Base-by-base conservation (phyloP, 1,140 invertebrate genomes). In the Magallana ariakensis region DNA sequence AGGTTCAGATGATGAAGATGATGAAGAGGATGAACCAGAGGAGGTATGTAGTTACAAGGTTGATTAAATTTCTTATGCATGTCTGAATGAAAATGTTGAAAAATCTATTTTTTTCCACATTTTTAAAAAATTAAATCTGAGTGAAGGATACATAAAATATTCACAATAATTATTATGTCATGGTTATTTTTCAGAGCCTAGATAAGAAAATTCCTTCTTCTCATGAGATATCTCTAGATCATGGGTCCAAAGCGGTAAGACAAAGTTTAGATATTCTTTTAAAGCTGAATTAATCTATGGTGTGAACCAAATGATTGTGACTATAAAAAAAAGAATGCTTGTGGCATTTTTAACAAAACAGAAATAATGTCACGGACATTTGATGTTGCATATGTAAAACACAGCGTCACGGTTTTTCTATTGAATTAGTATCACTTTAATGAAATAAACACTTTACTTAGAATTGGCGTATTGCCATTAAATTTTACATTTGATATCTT, bases 201-300 rank as follows among this genome's bases (percentile, higher is more conserved):
- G 92, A 93, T 60, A 95, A 96, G 54, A 96, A 95, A 89, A 97
- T 99, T 91, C 98, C 98, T 1, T 96, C 96, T 83, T 96, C 95
- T 62, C 96, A 97, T 93, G 97, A 98, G 95, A 96, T 98, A 6
- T 95, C 96, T 89, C 96, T 99, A 95, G 96, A 95, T 66, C 98
- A 99, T 95, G 98, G 98, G 0, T 96, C 92, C 0, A 98, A 97
- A 95, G 97, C 98, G 5, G 96, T 99, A 89, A 93, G 94, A 82
- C 15, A 5, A 46, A 46, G 33, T 2, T 46, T 46, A 46, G 33
- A 4, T 46, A 46, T 46, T 46, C 33, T 46, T 46, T 46, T 46
- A 5, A 46, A 46, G 33, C 33, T 46, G 3, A 19, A 54, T 82
- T 16, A 16, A 19, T 15, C 19, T 19, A 62, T 62, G 15, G 15